phyloP scores from a whole-genome alignment of 2,797 vertebrate genomes.

The Eospalax fontanierii region DNA sequence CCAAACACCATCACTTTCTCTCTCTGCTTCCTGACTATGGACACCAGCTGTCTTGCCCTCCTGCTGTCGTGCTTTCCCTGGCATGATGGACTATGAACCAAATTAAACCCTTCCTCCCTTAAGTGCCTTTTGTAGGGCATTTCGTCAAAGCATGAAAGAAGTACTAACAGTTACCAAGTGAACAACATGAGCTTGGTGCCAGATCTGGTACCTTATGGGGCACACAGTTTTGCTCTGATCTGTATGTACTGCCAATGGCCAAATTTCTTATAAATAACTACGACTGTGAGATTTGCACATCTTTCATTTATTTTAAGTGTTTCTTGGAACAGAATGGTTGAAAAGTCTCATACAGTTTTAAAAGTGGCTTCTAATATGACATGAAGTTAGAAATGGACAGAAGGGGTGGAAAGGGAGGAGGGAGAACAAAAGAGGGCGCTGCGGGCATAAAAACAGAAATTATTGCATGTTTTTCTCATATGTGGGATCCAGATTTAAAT shows the following conservation, averaged over 20 bases:
- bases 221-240: not conserved
- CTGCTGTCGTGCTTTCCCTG: not conserved
- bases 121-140: not conserved
- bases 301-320: not conserved
- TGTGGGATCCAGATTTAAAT: not conserved
- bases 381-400: not conserved
- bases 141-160: not conserved
- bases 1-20: not conserved
- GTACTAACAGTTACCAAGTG: not conserved
- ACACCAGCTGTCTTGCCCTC: not conserved
- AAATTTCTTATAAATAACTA: not conserved
- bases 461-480: not conserved
- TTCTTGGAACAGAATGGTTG: slow-evolving; percentile 34
- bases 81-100: not conserved
- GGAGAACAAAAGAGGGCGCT: not conserved
- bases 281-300: slow-evolving; percentile 29
- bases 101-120: not conserved
- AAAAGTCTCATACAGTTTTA: slow-evolving; percentile 43
- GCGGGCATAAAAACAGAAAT: not conserved
- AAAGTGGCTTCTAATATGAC: not conserved
- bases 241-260: not conserved
- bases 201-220: not conserved
- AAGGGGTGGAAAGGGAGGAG: not conserved
- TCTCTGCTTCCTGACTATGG: not conserved
- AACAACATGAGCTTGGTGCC: not conserved